Conservation (phyloP, 2,888 invertebrate genomes). For the Chromoteleia sp. region DNA sequence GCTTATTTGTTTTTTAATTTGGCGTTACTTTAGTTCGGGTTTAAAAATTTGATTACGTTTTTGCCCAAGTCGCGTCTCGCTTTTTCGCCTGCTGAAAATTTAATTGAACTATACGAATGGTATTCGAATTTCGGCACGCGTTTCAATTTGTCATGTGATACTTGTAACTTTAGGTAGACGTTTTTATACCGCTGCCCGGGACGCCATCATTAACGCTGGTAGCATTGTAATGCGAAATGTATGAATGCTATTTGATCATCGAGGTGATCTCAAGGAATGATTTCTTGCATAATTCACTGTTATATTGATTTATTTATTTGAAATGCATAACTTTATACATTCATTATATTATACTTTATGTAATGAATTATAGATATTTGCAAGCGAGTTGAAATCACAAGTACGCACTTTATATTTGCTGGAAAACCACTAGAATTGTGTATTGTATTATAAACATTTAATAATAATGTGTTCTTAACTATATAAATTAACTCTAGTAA, state of each 20-base stretch:
- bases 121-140: slow-evolving; percentile 45
- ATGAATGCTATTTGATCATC: slow-evolving; percentile 16
- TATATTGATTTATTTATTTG: neutral
- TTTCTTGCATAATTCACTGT: neutral
- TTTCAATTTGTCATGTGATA: slow-evolving; percentile 55
- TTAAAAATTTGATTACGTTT: slow-evolving; percentile 52
- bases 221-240: slow-evolving; percentile 22
- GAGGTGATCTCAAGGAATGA: neutral
- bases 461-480: no score
- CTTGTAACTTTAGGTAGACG: slow-evolving; percentile 37
- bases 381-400: neutral
- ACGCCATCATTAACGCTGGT: slow-evolving; percentile 18
- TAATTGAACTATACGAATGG: slow-evolving; percentile 40
- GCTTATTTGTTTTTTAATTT: slow-evolving; percentile 43
- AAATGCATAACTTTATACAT: neutral
- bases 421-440: no score
- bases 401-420: neutral
- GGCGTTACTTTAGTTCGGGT: slow-evolving; percentile 36
- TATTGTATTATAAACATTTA: neutral
- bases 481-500: no score
- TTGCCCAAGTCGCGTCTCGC: slow-evolving; percentile 23
- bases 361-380: neutral
- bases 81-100: slow-evolving; percentile 25
- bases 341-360: no score
- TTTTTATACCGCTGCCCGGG: slow-evolving; percentile 28